phyloP scores from a whole-genome alignment of 1,140 invertebrate species.

The Chionoecetes opilio region DNA sequence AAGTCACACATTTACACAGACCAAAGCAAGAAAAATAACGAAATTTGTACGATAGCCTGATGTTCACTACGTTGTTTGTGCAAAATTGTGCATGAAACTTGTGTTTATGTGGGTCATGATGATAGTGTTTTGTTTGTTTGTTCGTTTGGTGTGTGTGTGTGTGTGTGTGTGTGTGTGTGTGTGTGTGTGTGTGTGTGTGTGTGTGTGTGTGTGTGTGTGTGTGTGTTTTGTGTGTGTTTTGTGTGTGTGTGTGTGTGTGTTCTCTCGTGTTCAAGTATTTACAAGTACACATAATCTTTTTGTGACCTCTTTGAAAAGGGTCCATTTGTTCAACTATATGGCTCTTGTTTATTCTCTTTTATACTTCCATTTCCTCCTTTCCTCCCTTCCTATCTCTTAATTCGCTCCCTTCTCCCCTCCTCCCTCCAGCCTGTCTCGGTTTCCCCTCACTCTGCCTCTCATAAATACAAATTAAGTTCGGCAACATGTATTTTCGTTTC shows the following conservation, averaged over 20 bases:
- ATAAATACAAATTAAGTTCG: constrained; percentile 31
- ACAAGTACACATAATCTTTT: too few species aligned
- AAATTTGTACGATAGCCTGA: neutral
- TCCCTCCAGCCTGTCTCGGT: neutral
- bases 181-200: constrained; percentile 58
- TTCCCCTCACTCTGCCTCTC: neutral
- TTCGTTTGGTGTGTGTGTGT: constrained; percentile 40
- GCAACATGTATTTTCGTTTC: constrained; percentile 20
- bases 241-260: neutral
- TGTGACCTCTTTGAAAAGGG: neutral
- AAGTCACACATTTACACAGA: too few species aligned
- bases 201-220: constrained; percentile 11
- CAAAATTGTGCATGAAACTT: neutral
- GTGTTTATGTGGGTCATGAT: constrained; percentile 35
- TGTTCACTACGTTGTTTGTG: neutral
- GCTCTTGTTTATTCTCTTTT: neutral
- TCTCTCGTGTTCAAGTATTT: too few species aligned
- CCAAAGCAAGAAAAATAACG: neutral
- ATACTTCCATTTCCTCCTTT: neutral
- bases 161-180: constrained; percentile 58
- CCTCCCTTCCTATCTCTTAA: neutral
- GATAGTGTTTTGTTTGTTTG: neutral
- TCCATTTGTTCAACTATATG: neutral
- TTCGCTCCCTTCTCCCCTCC: neutral
- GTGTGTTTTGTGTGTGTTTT: neutral